Evolutionary conservation across 2,113 vertebrate genomes (phyloP).

Genomic region (Anguilla japonica): DNA sequence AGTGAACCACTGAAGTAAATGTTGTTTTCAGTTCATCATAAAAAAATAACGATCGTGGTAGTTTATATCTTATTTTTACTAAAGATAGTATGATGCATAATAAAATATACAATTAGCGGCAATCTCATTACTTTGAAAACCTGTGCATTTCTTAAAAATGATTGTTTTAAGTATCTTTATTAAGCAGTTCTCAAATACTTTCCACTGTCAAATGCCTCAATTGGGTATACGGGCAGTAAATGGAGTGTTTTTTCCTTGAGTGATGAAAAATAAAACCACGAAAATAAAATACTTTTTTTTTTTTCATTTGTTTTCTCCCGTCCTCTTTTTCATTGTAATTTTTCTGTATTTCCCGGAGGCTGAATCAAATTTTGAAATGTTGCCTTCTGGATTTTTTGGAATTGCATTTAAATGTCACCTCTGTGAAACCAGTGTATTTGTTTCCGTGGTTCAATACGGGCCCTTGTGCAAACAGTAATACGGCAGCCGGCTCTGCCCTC

Average conservation of each 20-base stretch:
- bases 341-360: conserved; percentile 13
- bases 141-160: neutral
- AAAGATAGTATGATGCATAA: neutral
- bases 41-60: neutral
- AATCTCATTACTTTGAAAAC: conserved; percentile 11
- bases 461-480: conserved; percentile 8
- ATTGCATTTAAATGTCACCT: conserved; percentile 29
- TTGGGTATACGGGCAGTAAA: neutral
- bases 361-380: conserved; percentile 2
- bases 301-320: neutral
- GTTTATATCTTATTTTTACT: neutral
- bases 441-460: neutral
- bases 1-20: too few relatives aligned
- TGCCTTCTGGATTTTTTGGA: neutral
- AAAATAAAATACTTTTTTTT: neutral
- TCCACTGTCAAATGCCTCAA: too few relatives aligned
- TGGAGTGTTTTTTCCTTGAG: too few relatives aligned
- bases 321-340: conserved; percentile 5
- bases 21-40: neutral
- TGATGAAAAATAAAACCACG: neutral
- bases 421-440: neutral
- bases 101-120: neutral
- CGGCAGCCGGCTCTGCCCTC: neutral
- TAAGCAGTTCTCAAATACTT: neutral
- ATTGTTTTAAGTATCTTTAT: neutral